phyloP scores from a whole-genome alignment of 1,140 invertebrate species.

The Venustaconcha ellipsiformis region DNA sequence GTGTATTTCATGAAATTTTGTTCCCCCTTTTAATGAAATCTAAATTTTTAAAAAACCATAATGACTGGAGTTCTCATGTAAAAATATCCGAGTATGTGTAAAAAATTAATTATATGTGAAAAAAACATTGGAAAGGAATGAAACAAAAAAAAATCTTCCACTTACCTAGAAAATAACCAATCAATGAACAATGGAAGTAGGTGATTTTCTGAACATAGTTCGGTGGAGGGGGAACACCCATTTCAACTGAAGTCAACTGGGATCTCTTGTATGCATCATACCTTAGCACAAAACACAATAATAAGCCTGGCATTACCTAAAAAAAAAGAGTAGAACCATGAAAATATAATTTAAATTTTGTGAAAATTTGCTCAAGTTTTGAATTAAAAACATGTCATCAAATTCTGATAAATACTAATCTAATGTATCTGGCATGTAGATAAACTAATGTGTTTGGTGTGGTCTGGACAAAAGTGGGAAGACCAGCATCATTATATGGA shows the following conservation, averaged over 20 bases:
- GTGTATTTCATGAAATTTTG: neutral
- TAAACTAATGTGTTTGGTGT: no score
- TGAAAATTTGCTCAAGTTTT: neutral
- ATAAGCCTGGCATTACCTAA: constrained; percentile 91
- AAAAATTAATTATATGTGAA: no score
- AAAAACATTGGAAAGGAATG: no score
- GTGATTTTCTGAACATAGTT: constrained; percentile 65
- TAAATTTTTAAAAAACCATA: no score
- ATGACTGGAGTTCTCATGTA: no score
- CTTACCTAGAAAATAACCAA: constrained; percentile 91
- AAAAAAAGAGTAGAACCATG: constrained; percentile 6
- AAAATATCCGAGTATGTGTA: no score
- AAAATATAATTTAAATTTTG: neutral
- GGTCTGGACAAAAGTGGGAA: no score
- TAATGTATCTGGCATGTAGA: neutral
- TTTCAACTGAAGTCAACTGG: constrained; percentile 78
- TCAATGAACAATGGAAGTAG: constrained; percentile 98
- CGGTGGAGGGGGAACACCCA: constrained; percentile 83
- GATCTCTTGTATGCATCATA: constrained; percentile 98
- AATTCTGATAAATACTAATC: neutral
- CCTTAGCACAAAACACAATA: constrained; percentile 93
- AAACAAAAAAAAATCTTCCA: neutral
- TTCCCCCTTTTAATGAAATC: no score
- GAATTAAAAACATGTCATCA: neutral
- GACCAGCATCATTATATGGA: no score